phyloP scores from a whole-genome alignment of 2,888 invertebrate species.

The Heteropelma amictum region DNA sequence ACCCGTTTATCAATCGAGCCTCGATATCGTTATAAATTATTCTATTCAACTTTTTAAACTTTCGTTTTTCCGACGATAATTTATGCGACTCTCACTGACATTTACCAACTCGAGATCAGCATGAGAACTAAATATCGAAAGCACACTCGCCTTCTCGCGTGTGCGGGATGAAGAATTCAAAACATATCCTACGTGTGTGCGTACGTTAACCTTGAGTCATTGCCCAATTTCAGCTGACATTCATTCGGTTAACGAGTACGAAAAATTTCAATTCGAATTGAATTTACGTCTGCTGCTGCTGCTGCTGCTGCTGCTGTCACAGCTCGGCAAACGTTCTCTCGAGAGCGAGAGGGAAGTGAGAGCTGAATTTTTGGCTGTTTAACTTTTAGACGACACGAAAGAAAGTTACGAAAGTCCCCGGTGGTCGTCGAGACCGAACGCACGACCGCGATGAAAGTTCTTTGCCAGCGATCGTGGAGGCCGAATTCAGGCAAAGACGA shows the following conservation, averaged over 20 bases:
- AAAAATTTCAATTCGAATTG: neutral
- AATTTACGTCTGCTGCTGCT: too few relatives aligned
- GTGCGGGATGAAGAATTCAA: constrained; percentile 1
- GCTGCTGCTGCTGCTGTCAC: too few relatives aligned
- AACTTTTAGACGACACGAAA: constrained; percentile 70
- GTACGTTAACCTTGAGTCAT: constrained; percentile 46
- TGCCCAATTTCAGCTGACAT: constrained; percentile 29
- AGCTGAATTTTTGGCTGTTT: constrained; percentile 63
- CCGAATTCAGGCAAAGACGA: constrained; percentile 32
- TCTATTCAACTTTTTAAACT: constrained; percentile 5
- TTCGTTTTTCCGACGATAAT: neutral
- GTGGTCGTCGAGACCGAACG: neutral
- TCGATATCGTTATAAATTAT: neutral
- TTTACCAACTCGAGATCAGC: neutral
- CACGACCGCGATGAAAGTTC: constrained; percentile 70
- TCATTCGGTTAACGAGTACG: too few relatives aligned
- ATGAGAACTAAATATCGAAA: neutral
- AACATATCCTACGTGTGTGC: constrained; percentile 12
- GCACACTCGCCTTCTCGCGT: neutral
- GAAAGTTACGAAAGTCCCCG: constrained; percentile 73
- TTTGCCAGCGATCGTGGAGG: constrained; percentile 10
- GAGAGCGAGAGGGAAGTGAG: constrained; percentile 52
- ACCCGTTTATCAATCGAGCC: neutral
- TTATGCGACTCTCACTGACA: neutral
- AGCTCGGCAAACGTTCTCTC: too few relatives aligned